Evolutionary conservation across 2,113 vertebrate genomes (phyloP).

Genomic region (Pardalotus punctatus): DNA sequence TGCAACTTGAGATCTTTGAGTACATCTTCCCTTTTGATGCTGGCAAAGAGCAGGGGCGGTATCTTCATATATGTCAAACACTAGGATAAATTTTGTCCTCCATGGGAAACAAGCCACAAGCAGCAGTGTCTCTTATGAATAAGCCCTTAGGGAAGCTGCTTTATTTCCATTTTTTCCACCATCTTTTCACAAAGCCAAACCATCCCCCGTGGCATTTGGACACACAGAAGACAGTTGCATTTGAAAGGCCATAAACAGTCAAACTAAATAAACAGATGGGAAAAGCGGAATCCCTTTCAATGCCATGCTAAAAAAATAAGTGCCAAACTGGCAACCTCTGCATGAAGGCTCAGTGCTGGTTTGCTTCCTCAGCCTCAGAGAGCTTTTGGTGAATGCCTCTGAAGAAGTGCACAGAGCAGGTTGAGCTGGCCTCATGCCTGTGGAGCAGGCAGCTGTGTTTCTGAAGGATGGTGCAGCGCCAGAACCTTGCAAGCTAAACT

Average conservation of each 20-base stretch:
- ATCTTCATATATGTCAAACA: neutral
- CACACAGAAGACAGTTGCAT: neutral
- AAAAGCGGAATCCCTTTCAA: neutral
- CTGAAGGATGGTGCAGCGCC: neutral
- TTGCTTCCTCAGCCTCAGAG: neutral
- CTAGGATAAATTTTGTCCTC: neutral
- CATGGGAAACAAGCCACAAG: neutral
- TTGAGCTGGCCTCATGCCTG: fast-evolving
- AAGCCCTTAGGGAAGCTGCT: neutral
- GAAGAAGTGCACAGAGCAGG: neutral
- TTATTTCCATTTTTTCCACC: neutral
- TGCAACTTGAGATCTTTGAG: neutral
- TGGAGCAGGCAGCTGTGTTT: neutral
- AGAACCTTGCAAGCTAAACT: neutral
- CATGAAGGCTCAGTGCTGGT: fast-evolving
- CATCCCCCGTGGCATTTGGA: neutral
- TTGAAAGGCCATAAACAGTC: neutral
- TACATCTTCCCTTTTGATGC: neutral
- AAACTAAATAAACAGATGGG: neutral
- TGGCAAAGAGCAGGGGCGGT: neutral
- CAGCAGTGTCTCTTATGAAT: neutral
- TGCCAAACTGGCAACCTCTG: neutral
- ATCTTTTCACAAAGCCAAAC: neutral
- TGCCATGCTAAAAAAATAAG: neutral
- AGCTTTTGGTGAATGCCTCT: neutral